Conservation (phyloP, 2,888 invertebrate species). For the Dromius quadrimaculatus region DNA sequence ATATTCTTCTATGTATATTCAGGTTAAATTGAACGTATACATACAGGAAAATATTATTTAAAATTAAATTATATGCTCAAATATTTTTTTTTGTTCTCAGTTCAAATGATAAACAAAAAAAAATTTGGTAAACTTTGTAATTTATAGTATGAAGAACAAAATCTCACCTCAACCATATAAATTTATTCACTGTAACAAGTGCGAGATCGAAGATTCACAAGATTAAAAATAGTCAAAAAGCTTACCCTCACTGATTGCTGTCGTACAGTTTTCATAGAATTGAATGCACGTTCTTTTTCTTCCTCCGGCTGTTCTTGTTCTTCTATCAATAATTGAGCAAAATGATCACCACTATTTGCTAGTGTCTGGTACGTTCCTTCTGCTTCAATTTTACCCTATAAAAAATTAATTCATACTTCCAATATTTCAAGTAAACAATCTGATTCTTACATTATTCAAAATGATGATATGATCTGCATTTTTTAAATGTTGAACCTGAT, state of each 20-base stretch:
- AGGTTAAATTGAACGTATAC: no score
- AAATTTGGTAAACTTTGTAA: no score
- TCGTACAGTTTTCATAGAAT: constrained; percentile 58
- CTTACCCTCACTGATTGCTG: constrained; percentile 62
- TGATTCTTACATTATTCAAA: constrained; percentile 73
- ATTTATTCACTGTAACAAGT: no score
- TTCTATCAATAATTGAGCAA: constrained; percentile 67
- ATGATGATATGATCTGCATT: constrained; percentile 76
- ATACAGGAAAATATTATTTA: no score
- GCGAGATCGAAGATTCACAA: no score
- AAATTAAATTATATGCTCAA: no score
- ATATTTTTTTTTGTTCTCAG: no score
- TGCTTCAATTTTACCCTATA: constrained; percentile 67
- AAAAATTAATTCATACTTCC: constrained; percentile 45
- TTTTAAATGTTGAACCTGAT: constrained; percentile 86
- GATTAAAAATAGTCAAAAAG: constrained; percentile 28
- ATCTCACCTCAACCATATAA: no score
- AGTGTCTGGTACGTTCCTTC: constrained; percentile 67
- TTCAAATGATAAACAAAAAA: no score
- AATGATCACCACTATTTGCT: constrained; percentile 66
- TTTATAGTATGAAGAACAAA: no score
- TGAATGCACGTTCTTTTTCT: constrained; percentile 59
- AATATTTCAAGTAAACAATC: constrained; percentile 51
- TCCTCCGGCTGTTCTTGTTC: constrained; percentile 63
- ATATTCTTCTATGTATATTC: no score